Percentiles rank a stretch among this genome's conserved stretches.
Conservation (phyloP, 2,888 invertebrate genomes). For the Andrena minutula region DNA sequence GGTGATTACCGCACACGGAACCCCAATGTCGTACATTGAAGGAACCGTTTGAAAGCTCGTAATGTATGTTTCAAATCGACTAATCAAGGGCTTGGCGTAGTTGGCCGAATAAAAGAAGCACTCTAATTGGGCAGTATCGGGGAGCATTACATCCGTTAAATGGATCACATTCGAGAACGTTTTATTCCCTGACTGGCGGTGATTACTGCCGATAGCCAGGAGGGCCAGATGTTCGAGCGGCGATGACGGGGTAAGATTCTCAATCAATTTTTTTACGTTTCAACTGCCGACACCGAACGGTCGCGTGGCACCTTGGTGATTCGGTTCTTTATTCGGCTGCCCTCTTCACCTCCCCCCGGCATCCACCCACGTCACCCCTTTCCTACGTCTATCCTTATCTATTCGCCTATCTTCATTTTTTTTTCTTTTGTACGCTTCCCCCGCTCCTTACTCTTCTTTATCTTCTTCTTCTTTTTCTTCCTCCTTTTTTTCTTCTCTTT, state of each 20-base stretch:
- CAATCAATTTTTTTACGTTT: conserved; percentile 76
- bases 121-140: conserved; percentile 68
- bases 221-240: conserved; percentile 74
- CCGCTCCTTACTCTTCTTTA: background rate
- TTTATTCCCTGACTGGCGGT: conserved; percentile 63
- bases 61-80: conserved; percentile 53
- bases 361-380: conserved; percentile 44
- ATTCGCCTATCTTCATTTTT: conserved; percentile 55
- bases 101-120: conserved; percentile 33
- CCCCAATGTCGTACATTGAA: background rate
- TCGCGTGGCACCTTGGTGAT: conserved; percentile 74
- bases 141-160: conserved; percentile 70
- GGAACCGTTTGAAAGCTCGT: background rate
- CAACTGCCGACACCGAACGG: conserved; percentile 59
- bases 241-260: conserved; percentile 74
- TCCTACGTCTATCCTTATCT: conserved; percentile 59
- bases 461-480: background rate
- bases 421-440: conserved; percentile 36
- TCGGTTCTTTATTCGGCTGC: conserved; percentile 48
- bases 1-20: background rate
- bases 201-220: conserved; percentile 73
- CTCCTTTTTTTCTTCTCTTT: conserved; percentile 14
- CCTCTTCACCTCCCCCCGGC: conserved; percentile 19
- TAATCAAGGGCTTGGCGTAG: conserved; percentile 53
- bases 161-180: conserved; percentile 66